Evolutionary conservation across 2,888 invertebrate species (phyloP), one percentile per base, ranked within the genome.

Genomic region (Calephelis perditalis): DNA sequence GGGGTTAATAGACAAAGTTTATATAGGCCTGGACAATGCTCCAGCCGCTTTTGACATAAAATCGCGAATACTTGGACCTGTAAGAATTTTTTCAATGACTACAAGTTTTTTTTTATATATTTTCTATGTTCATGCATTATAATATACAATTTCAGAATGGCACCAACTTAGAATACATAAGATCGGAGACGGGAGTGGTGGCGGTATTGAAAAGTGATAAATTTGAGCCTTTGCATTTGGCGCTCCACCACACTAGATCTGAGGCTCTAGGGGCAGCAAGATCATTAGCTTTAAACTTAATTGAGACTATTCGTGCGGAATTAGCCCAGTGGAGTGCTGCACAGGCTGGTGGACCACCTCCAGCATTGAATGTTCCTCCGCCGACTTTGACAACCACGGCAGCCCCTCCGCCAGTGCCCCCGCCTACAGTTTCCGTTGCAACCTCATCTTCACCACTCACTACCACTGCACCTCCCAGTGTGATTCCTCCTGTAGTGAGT

Each of bases 161-260:
- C 59, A 93, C 94, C 37, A 94, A 95, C 83, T 89, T 96, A 72
- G 93, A 95, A 72, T 96, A 96, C 71, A 96, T 96, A 69, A 91
- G 94, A 68, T 93, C 93, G 59, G 96, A 96, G 82, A 95, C 96
- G 5, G 95, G 95, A 37, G 95, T 95, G 5, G 93, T 93, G 67
- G 95, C 96, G 46, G 94, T 94, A 10, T 82, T 96, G 67, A 91
- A 95, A 73, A 94, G 94, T 57, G 90, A 89, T 66, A 95, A 95
- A 65, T 77, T 83, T 58, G 96, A 96, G 75, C 95, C 95, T 1
- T 86, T 96, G 73, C 95, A 96, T 84, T 91, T 96, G 69, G 94
- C 93, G 69, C 88, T 96, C 69, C 95, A 95, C 74, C 96, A 96
- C 86, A 92, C 93, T 10, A 93, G 94, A 70, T 90, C 92, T 37